Percentiles rank a stretch among this genome's conserved stretches.
These are phyloP conservation scores for Anoura caudifer DNA, from an alignment of 2,113 vertebrate species.

Conservation along the genomic window DNA sequence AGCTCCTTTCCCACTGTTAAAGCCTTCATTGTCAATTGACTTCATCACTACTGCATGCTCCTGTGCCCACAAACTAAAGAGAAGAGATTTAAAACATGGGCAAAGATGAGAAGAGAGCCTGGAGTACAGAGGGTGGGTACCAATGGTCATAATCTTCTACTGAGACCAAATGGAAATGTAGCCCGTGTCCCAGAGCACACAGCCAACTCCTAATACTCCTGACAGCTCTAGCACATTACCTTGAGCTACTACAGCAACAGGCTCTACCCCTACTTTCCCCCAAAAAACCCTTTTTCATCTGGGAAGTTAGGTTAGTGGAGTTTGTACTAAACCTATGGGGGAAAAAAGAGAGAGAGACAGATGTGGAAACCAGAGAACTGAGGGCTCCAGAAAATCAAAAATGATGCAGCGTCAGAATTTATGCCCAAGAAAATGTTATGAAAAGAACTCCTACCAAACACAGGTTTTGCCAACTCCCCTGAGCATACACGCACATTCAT, in stretches of 20 bases:
- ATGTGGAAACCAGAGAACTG: neutral
- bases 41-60: neutral
- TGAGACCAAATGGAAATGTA: neutral
- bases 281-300: neutral
- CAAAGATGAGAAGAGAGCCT: neutral
- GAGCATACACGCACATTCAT: neutral
- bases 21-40: neutral
- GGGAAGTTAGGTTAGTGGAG: neutral
- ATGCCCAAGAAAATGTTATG: slow-evolving; percentile 1
- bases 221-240: neutral
- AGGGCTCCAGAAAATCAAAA: neutral
- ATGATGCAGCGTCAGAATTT: neutral
- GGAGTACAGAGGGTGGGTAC: neutral
- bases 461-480: neutral
- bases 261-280: neutral
- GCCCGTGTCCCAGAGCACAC: neutral
- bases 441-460: neutral
- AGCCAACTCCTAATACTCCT: neutral
- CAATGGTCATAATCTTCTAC: neutral
- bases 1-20: neutral
- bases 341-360: neutral
- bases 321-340: neutral
- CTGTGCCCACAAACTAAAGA: neutral
- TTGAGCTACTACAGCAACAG: neutral
- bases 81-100: neutral